These are phyloP conservation scores for Falco rusticolus DNA, from an alignment of 2,797 vertebrate genomes.

Conservation along the genomic window DNA sequence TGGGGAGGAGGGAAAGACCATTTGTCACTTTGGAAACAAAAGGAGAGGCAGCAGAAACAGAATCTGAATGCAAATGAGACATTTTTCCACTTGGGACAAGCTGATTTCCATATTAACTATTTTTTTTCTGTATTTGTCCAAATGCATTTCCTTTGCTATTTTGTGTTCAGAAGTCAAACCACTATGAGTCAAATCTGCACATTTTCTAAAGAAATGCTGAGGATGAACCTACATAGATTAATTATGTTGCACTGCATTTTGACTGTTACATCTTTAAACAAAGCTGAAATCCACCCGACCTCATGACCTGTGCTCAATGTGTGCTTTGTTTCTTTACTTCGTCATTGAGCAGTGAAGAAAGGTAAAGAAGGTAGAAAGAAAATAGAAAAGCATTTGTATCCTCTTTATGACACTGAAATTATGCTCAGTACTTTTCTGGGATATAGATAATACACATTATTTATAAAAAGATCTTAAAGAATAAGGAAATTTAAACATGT, in stretches of 20 bases:
- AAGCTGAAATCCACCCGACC: slow-evolving; percentile 4
- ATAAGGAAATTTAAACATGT: background rate
- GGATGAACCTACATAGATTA: background rate
- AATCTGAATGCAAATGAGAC: slow-evolving; percentile 65
- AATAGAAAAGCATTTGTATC: background rate
- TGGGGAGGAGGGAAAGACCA: slow-evolving; percentile 27
- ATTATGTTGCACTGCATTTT: background rate
- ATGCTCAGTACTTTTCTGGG: background rate
- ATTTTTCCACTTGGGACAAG: slow-evolving; percentile 14
- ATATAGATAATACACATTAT: background rate
- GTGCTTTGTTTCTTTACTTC: slow-evolving; percentile 17
- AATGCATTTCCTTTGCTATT: background rate
- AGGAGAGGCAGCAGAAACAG: slow-evolving; percentile 50
- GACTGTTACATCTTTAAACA: background rate
- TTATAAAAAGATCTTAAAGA: background rate
- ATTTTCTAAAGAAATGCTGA: background rate
- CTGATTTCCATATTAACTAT: slow-evolving; percentile 60
- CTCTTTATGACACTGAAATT: background rate
- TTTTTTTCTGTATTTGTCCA: slow-evolving; percentile 18
- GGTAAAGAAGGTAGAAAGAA: background rate
- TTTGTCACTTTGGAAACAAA: slow-evolving; percentile 70
- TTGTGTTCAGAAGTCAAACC: background rate
- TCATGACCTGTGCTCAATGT: background rate
- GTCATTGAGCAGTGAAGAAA: background rate
- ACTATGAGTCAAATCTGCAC: background rate